Evolutionary conservation across 23 tunicate species (phyloP).

Genomic region (Styela clava): DNA sequence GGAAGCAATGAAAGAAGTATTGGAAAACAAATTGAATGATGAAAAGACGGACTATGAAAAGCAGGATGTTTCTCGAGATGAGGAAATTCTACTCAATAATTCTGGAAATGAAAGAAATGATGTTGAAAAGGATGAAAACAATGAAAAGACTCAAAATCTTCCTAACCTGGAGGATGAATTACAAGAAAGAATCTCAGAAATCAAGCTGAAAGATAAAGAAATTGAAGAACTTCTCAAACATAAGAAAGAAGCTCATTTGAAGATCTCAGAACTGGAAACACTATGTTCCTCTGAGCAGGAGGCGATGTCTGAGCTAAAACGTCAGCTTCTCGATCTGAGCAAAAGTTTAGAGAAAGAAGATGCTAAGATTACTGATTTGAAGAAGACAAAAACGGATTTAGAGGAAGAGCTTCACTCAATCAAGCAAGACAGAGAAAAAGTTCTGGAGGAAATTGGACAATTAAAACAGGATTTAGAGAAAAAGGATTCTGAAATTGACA

Average conservation of each 20-base stretch:
- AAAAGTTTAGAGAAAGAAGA: constrained; percentile 10
- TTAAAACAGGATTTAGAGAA: not conserved
- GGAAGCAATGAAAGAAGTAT: not conserved
- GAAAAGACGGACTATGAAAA: not conserved
- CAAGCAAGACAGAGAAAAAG: not conserved
- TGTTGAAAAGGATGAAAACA: not conserved
- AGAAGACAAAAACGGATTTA: not conserved
- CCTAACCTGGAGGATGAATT: not conserved
- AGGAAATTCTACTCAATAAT: too few relatives aligned
- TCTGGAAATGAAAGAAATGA: not conserved
- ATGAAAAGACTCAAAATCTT: not conserved
- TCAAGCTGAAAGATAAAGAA: not conserved
- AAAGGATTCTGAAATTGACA: not conserved
- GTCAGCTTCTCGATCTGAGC: constrained; percentile 7
- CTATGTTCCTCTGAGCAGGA: not conserved
- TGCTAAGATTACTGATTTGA: constrained; percentile 7
- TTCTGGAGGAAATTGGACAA: not conserved
- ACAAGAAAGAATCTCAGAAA: not conserved
- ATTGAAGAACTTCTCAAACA: not conserved
- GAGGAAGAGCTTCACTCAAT: not conserved
- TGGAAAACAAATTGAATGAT: not conserved
- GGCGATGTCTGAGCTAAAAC: not conserved
- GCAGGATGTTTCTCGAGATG: not conserved
- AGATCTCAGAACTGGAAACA: constrained; percentile 6
- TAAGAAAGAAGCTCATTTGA: not conserved